Conservation (phyloP, 1,140 invertebrate genomes). For the Thaumatotibia leucotreta region DNA sequence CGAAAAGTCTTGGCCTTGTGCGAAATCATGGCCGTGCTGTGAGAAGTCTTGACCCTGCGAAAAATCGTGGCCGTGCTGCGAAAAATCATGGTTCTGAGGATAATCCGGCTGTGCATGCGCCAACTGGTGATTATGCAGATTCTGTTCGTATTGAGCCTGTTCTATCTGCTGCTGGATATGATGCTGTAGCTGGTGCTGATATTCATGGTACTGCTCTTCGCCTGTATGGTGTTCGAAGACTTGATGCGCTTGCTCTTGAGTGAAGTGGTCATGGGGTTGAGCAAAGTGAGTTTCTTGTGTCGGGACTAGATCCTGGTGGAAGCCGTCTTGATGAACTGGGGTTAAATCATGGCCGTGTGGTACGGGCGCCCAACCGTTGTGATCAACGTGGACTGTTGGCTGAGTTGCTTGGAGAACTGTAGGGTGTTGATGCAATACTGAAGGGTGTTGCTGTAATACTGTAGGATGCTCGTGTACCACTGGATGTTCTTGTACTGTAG, state of each 20-base stretch:
- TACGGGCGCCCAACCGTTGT: conserved; percentile 64
- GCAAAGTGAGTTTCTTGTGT: background rate
- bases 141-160: conserved; percentile 57
- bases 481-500: conserved; percentile 28
- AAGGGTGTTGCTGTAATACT: conserved; percentile 26
- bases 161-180: conserved; percentile 64
- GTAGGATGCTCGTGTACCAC: conserved; percentile 24
- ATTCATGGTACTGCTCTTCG: conserved; percentile 51
- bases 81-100: conserved; percentile 35
- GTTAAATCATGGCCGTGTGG: conserved; percentile 37
- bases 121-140: conserved; percentile 46
- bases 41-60: background rate
- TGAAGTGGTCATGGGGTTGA: conserved; percentile 43
- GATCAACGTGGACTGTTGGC: conserved; percentile 38
- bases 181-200: conserved; percentile 56
- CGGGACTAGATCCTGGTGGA: conserved; percentile 27
- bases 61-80: background rate
- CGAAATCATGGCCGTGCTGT: background rate
- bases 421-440: conserved; percentile 24
- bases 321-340: conserved; percentile 29
- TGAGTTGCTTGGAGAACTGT: conserved; percentile 39
- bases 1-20: conserved; percentile 19
- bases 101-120: conserved; percentile 32
- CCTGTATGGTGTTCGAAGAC: conserved; percentile 55
- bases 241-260: conserved; percentile 56